Evolutionary conservation across 2,888 invertebrate genomes (phyloP).

Genomic region (Alsophila aescularia): DNA sequence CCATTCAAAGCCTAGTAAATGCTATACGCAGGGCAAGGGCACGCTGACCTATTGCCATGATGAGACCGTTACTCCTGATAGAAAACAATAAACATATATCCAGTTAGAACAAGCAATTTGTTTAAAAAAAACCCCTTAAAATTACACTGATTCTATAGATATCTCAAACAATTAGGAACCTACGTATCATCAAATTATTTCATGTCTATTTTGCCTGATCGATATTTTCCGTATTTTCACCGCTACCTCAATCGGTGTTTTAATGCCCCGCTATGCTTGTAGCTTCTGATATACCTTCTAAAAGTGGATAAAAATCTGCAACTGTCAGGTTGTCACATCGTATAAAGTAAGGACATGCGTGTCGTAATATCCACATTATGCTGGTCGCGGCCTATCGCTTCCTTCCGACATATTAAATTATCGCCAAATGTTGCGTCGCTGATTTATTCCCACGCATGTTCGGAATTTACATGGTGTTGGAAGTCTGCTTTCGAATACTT

Average conservation of each 20-base stretch:
- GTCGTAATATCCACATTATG: slow-evolving; percentile 40
- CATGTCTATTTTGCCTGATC: slow-evolving; percentile 11
- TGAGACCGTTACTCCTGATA: too few relatives aligned
- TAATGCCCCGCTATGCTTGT: slow-evolving; percentile 16
- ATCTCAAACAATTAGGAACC: not conserved
- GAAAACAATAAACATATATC: too few relatives aligned
- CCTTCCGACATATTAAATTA: slow-evolving; percentile 72
- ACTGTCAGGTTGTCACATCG: slow-evolving; percentile 19
- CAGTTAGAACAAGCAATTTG: not conserved
- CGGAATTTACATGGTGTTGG: slow-evolving; percentile 9
- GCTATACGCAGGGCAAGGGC: too few relatives aligned
- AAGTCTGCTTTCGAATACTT: slow-evolving; percentile 8
- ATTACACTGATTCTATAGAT: slow-evolving; percentile 1
- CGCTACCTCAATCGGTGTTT: slow-evolving; percentile 9
- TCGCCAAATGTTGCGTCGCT: slow-evolving; percentile 67
- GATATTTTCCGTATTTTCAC: slow-evolving; percentile 17
- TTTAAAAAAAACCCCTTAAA: not conserved
- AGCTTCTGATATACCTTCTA: slow-evolving; percentile 9
- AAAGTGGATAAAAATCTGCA: slow-evolving; percentile 20
- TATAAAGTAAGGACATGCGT: slow-evolving; percentile 27
- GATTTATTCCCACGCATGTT: slow-evolving; percentile 55
- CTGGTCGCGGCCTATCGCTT: slow-evolving; percentile 51
- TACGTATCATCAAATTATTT: slow-evolving; percentile 3
- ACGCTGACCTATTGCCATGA: too few relatives aligned
- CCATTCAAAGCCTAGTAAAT: too few relatives aligned